phyloP scores from a whole-genome alignment of 2,888 invertebrate genomes.

The Entomobrya proxima region DNA sequence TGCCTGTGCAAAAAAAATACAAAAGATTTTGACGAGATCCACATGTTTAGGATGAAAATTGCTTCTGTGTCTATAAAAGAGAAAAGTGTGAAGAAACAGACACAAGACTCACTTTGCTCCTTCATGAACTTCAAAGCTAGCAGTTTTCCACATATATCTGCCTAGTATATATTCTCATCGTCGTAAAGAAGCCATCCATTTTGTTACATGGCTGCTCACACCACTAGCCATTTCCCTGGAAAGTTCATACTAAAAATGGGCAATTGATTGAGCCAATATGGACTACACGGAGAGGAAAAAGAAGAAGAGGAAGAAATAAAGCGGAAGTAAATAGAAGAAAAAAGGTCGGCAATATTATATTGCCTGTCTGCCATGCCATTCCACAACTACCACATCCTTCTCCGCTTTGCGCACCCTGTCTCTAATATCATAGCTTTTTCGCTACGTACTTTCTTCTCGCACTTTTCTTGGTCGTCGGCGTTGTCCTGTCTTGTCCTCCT shows the following conservation, averaged over 20 bases:
- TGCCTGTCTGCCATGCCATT: background rate
- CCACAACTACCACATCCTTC: background rate
- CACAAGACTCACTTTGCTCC: conserved; percentile 39
- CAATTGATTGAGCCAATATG: conserved; percentile 61
- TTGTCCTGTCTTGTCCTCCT: conserved; percentile 50
- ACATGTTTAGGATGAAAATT: background rate
- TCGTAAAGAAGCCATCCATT: conserved; percentile 19
- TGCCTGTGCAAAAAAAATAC: background rate
- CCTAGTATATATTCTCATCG: background rate
- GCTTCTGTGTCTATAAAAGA: background rate
- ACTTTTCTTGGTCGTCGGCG: conserved; percentile 36
- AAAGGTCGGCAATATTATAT: background rate
- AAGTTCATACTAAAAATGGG: conserved; percentile 48
- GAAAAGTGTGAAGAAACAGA: background rate
- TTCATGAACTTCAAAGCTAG: conserved; percentile 5
- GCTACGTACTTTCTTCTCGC: conserved; percentile 25
- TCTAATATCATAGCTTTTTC: too few relatives aligned
- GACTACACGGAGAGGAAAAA: background rate
- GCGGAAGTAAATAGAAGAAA: conserved; percentile 44
- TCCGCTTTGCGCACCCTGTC: background rate
- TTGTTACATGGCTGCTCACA: background rate
- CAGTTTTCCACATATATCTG: background rate
- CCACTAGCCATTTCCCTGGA: background rate
- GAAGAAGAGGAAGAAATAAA: conserved; percentile 46
- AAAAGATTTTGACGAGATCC: background rate